Evolutionary conservation across 2,888 invertebrate species (phyloP).

Genomic region (Synergus japonicus): DNA sequence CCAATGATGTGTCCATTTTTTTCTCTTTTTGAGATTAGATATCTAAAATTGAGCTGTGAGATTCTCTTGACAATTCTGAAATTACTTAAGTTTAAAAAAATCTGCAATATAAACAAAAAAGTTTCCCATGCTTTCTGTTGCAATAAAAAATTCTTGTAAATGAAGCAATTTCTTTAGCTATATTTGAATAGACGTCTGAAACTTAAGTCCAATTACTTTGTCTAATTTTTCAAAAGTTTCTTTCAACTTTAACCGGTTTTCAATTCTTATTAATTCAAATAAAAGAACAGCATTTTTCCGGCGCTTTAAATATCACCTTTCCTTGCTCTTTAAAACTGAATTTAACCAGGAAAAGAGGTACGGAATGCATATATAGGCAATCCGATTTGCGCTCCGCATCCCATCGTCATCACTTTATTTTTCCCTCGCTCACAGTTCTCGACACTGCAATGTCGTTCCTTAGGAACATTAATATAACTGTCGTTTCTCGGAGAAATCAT

Average conservation of each 20-base stretch:
- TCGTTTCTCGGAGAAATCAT: constrained; percentile 35
- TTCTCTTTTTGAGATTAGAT: not conserved
- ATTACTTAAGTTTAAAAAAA: not conserved
- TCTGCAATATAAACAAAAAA: no score
- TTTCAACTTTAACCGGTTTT: not conserved
- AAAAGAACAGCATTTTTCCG: not conserved
- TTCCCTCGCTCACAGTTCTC: constrained; percentile 6
- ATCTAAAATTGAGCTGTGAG: not conserved
- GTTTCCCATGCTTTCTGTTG: no score
- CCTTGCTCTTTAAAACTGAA: not conserved
- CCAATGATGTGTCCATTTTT: constrained; percentile 9
- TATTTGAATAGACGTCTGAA: no score
- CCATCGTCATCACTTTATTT: constrained; percentile 30
- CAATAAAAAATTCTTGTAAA: no score
- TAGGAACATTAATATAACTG: constrained; percentile 33
- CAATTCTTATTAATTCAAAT: not conserved
- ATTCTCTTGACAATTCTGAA: not conserved
- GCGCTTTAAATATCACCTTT: constrained; percentile 8
- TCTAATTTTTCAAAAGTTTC: not conserved
- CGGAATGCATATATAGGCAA: not conserved
- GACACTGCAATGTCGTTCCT: constrained; percentile 14
- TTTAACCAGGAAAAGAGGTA: not conserved
- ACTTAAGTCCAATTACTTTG: no score
- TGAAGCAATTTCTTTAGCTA: no score
- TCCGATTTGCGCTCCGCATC: constrained; percentile 5